Base-by-base conservation (phyloP, 1,140 invertebrate genomes). In the Hylaeus anthracinus region DNA sequence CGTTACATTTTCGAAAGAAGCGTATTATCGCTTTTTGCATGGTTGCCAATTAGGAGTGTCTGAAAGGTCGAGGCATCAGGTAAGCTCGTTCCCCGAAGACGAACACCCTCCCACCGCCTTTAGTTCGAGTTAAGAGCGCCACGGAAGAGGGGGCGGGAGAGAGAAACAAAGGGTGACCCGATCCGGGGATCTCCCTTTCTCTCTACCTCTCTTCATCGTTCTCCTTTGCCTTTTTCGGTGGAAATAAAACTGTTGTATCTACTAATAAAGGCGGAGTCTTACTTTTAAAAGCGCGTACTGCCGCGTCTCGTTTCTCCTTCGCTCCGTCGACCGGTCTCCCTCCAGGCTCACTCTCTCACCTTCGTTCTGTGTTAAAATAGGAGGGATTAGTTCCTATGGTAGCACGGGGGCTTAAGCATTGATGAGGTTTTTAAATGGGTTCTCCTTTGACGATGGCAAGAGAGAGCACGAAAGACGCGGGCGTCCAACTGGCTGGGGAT, bases 371-470 rank as follows among this genome's bases (percentile, higher is more conserved):
- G 92, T 93, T 92, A 93, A 94, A 94, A 93, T 93, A 93, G 92
- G 88, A 93, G 92, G 92, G 93, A 94, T 94, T 93, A 94, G 92
- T 93, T 94, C 89, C 87, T 92, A 93, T 91, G 89, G 90, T 91
- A 92, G 92, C 90, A 90, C 87, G 83, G 91, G 90, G 92, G 92
- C 92, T 94, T 93, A 94, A 91, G 92, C 93, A 94, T 94, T 94
- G 93, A 94, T 94, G 93, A 94, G 93, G 93, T 94, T 94, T 94
- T 94, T 94, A 94, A 94, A 94, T 93, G 92, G 93, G 93, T 94
- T 94, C 92, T 92, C 92, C 92, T 94, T 94, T 94, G 93, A 94
- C 92, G 91, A 84, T 77, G 85, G 86, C 77, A 82, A 84, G 82
- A 86, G 60, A 74, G 82, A 84, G 83, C 60, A 67, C 63, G 73